Evolutionary conservation across 2,797 vertebrate species (phyloP).

Genomic region (Acrocephalus scirpaceus): DNA sequence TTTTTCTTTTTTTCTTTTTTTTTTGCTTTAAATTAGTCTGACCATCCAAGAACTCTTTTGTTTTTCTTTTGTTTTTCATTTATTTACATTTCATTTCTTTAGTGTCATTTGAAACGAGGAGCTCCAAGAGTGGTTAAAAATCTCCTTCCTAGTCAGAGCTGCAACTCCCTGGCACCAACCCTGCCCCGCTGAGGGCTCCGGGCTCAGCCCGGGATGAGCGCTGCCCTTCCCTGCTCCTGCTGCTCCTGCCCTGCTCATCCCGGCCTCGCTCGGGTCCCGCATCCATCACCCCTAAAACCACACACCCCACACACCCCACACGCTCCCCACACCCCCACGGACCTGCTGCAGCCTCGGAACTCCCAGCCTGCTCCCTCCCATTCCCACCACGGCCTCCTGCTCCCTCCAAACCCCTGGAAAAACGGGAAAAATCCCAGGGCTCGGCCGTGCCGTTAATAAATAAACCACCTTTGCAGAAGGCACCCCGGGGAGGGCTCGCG

Average conservation of each 20-base stretch:
- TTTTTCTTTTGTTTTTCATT: background rate
- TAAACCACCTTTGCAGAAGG: background rate
- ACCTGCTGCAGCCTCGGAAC: background rate
- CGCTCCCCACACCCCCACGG: background rate
- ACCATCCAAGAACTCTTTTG: background rate
- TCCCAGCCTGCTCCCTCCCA: background rate
- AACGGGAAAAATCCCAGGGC: background rate
- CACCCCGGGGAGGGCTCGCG: background rate
- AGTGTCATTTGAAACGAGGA: slow-evolving; percentile 64
- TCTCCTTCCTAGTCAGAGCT: background rate
- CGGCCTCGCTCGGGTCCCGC: background rate
- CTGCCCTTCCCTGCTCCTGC: background rate
- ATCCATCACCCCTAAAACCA: background rate
- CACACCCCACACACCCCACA: background rate
- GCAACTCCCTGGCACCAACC: background rate
- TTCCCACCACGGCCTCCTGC: background rate
- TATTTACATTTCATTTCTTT: slow-evolving; percentile 66
- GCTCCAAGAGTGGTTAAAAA: background rate
- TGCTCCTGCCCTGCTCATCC: background rate
- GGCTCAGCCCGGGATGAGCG: background rate
- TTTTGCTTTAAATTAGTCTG: background rate
- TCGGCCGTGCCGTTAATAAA: background rate
- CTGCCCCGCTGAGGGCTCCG: background rate
- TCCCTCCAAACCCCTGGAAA: background rate
- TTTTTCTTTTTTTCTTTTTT: background rate